Percentiles rank a stretch among this genome's conserved stretches.
phyloP scores from a whole-genome alignment of 1,140 invertebrate species.

The Lepidurus couesii region DNA sequence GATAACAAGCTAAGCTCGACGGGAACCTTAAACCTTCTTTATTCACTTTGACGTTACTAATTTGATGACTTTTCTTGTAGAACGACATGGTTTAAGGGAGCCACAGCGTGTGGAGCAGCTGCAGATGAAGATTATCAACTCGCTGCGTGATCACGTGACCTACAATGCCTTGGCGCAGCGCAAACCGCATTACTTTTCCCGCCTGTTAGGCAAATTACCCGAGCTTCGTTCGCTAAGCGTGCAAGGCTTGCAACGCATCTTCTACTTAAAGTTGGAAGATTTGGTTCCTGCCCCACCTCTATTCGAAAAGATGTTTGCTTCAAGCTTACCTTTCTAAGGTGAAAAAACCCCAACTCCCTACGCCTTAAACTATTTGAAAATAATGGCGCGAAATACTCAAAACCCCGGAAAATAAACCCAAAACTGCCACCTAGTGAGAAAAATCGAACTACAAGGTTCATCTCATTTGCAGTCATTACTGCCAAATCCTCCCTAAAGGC shows the following conservation, averaged over 20 bases:
- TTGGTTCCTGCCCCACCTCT: constrained; percentile 82
- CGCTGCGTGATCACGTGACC: constrained; percentile 87
- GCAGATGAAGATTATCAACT: constrained; percentile 91
- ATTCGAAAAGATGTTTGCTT: constrained; percentile 91
- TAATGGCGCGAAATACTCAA: constrained; percentile 6
- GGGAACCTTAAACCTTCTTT: background rate
- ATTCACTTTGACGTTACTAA: background rate
- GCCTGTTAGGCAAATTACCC: constrained; percentile 80
- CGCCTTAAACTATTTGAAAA: background rate
- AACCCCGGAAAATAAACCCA: background rate
- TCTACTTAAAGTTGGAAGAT: constrained; percentile 88
- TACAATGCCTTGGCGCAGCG: constrained; percentile 84
- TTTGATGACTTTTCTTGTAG: constrained; percentile 51
- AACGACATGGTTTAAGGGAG: constrained; percentile 85
- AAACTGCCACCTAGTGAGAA: no score
- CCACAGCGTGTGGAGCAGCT: constrained; percentile 85
- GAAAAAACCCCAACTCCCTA: background rate
- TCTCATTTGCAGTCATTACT: no score
- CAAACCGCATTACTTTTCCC: constrained; percentile 84
- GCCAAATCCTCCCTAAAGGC: background rate
- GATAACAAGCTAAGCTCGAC: background rate
- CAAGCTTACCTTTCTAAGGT: constrained; percentile 80
- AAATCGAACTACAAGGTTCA: no score
- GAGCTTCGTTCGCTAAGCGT: constrained; percentile 84
- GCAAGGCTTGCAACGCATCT: constrained; percentile 87